Conservation (phyloP, 2,113 vertebrate genomes). For the Prunella fulvescens region DNA sequence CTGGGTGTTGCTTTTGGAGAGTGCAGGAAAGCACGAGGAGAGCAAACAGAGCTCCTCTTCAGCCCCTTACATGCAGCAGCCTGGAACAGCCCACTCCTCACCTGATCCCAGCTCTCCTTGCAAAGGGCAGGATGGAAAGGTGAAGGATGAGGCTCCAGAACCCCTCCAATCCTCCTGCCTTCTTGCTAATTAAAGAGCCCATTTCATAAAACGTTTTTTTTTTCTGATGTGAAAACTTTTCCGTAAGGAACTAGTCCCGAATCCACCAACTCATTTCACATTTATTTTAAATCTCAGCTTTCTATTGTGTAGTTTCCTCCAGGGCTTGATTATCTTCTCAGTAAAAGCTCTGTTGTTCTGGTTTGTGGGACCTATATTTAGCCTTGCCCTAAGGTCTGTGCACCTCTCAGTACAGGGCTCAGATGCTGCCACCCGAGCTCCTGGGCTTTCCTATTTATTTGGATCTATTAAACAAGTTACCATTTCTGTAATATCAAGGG, state of each 20-base stretch:
- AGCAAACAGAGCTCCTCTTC: background rate
- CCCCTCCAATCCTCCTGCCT: background rate
- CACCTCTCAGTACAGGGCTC: background rate
- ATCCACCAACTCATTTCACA: constrained; percentile 28
- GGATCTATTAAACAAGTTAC: background rate
- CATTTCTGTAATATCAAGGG: background rate
- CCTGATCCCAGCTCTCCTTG: background rate
- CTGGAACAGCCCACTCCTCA: background rate
- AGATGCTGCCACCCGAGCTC: background rate
- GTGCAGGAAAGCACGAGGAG: background rate
- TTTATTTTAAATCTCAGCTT: constrained; percentile 51
- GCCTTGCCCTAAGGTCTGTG: background rate
- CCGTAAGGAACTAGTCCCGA: background rate
- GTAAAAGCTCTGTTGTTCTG: constrained; percentile 9
- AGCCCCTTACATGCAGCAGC: background rate
- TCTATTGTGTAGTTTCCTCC: background rate
- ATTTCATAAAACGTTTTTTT: background rate
- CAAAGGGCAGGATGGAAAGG: background rate
- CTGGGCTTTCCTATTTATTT: background rate
- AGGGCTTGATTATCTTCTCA: constrained; percentile 34
- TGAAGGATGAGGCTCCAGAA: background rate
- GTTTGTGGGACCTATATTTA: constrained; percentile 20
- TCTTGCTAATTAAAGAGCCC: constrained; percentile 5
- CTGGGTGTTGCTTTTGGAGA: background rate
- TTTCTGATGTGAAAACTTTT: background rate